Evolutionary conservation across 1,140 invertebrate species (phyloP), one percentile per base, ranked within the genome.

Genomic region (Apis laboriosa): DNA sequence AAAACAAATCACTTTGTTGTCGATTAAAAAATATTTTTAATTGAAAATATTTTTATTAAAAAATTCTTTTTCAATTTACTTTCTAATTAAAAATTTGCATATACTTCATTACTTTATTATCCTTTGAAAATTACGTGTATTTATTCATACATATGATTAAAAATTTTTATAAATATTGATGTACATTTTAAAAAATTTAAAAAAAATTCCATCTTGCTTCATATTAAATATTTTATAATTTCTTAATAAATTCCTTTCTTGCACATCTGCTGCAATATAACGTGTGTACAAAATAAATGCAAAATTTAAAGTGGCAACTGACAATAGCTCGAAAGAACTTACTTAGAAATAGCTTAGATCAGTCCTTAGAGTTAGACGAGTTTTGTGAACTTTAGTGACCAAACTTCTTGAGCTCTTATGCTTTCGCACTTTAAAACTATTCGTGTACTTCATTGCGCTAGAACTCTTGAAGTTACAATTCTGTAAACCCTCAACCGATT

Each of bases 281-380:
- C 51, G 34, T 73, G 58, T 61, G 34, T 61, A 49, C 21, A 60
- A 72, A 5, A 34, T 0, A 17, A 34, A 74, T 8, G 56, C 1
- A 49, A n/a, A 61, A 24, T 24, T 60, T 60, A 61, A 75, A 9
- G 24, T 49, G 49, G 1, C 17, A 7, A 4, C 2, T 34, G 15
- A 74, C 34, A 74, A 61, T 49, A 51, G 15, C 21, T 43, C 8
- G 58, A 58, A 11, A 63, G 56, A 49, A 63, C 34, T 49, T 75
- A 51, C 34, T 49, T 75, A 51, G 34, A 61, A 75, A 75, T 61
- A 61, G 72, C 34, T 75, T 61, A 49, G 58, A 75, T 75, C 58
- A 49, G 34, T 49, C 58, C 24, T 60, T 61, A 75, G 34, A 49
- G 72, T 75, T 75, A 17, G 56, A 75, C 24, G 21, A 75, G 58